phyloP scores from a whole-genome alignment of 2,888 invertebrate genomes.

The Meliscaeva auricollis region DNA sequence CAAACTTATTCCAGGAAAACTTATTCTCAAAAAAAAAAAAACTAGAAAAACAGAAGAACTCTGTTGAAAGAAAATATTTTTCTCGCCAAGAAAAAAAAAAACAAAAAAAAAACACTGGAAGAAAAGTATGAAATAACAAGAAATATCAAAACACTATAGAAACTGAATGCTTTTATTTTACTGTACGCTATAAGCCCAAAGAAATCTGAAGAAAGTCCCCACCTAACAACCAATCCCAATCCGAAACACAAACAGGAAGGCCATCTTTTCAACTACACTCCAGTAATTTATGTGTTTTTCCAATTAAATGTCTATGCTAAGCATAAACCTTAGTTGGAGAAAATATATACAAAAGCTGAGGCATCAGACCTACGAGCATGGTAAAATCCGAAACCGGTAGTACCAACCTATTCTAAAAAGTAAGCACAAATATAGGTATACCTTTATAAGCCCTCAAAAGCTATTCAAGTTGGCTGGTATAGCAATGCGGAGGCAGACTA shows the following conservation, averaged over 20 bases:
- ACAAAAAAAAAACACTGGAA: neutral
- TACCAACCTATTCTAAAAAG: neutral
- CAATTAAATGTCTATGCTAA: constrained; percentile 60
- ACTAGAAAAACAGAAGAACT: constrained; percentile 31
- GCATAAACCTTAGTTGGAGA: constrained; percentile 31
- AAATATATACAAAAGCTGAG: constrained; percentile 19
- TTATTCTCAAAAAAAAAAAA: constrained; percentile 26
- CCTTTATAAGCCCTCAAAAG: neutral
- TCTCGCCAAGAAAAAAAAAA: constrained; percentile 27
- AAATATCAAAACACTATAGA: constrained; percentile 30
- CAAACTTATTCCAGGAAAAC: constrained; percentile 46
- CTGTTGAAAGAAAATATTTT: constrained; percentile 46
- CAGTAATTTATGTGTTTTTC: constrained; percentile 59
- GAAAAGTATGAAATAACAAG: neutral
- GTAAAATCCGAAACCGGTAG: neutral
- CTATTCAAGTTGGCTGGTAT: constrained; percentile 39
- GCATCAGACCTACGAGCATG: neutral
- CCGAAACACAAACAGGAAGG: constrained; percentile 8
- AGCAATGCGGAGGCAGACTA: constrained; percentile 28
- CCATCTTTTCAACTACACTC: constrained; percentile 50
- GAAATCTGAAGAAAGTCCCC: neutral
- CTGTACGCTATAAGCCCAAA: neutral
- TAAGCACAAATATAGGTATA: neutral
- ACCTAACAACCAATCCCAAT: neutral
- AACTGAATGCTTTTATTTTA: too few species aligned